Evolutionary conservation across 2,888 invertebrate species (phyloP).

Genomic region (Eupithecia exiguata): DNA sequence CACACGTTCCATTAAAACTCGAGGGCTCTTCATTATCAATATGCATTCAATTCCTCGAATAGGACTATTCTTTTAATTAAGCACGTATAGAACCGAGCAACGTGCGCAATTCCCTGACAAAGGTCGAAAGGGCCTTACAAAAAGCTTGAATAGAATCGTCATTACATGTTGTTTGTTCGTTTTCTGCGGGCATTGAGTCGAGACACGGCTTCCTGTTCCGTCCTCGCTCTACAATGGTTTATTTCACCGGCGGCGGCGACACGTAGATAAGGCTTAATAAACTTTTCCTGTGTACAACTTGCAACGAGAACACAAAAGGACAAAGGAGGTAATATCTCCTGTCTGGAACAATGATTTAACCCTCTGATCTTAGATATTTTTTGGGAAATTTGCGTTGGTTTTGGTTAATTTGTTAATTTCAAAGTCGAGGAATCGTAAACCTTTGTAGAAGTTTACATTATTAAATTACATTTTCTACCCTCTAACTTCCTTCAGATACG

Average conservation of each 20-base stretch:
- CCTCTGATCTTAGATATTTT: constrained; percentile 19
- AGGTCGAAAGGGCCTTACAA: constrained; percentile 68
- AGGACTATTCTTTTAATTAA: constrained; percentile 44
- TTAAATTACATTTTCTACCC: neutral
- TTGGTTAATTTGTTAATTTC: constrained; percentile 29
- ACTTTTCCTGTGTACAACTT: constrained; percentile 51
- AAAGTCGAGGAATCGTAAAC: constrained; percentile 1
- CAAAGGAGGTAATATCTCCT: constrained; percentile 10
- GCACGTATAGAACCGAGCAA: constrained; percentile 48
- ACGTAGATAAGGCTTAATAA: constrained; percentile 52
- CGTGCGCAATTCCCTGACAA: constrained; percentile 53
- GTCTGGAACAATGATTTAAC: constrained; percentile 42
- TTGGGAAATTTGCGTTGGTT: neutral
- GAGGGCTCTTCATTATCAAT: constrained; percentile 28
- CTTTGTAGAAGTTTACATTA: constrained; percentile 33
- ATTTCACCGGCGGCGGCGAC: constrained; percentile 48
- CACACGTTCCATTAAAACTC: constrained; percentile 32
- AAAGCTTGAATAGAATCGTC: constrained; percentile 67
- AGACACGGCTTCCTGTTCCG: constrained; percentile 72
- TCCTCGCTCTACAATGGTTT: constrained; percentile 50
- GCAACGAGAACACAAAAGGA: constrained; percentile 35
- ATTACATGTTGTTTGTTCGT: constrained; percentile 71
- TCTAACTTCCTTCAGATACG: neutral
- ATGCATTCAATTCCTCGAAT: constrained; percentile 22
- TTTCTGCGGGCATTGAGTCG: constrained; percentile 62